Percentiles rank a stretch among this genome's conserved stretches.
phyloP scores from a whole-genome alignment of 1,140 invertebrate genomes.

The Chironomus striatipennis region DNA sequence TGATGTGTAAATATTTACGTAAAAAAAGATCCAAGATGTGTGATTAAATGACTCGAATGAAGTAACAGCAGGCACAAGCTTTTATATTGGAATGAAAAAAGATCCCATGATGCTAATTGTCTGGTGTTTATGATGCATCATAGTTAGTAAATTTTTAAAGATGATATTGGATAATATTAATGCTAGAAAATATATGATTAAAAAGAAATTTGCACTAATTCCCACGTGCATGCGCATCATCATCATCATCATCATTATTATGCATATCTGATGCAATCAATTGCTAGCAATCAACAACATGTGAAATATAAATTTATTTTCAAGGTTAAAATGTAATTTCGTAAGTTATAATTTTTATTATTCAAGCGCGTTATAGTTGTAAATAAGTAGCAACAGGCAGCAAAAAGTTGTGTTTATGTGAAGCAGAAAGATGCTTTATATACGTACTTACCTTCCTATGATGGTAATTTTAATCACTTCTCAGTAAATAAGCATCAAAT shows the following conservation, averaged over 20 bases:
- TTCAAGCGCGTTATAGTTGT: neutral
- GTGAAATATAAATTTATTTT: neutral
- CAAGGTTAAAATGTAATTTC: neutral
- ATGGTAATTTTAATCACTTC: too few species aligned
- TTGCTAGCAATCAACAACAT: neutral
- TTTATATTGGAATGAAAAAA: neutral
- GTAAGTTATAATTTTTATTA: neutral
- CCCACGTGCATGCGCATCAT: neutral
- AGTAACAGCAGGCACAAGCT: neutral
- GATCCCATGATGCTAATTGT: neutral
- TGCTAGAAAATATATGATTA: neutral
- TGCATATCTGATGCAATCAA: neutral
- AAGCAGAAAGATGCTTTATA: neutral
- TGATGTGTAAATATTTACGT: neutral
- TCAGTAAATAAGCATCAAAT: neutral
- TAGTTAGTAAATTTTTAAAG: neutral
- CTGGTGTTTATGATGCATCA: neutral
- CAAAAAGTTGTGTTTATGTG: neutral
- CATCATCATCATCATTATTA: slow-evolving; percentile 4
- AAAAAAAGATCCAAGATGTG: neutral
- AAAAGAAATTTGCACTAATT: slow-evolving; percentile 10
- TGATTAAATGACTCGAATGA: neutral
- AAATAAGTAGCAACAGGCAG: neutral
- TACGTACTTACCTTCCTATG: neutral
- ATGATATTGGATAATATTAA: neutral